Conservation (phyloP, 2,888 invertebrate species). For the Mycogona germanica region DNA sequence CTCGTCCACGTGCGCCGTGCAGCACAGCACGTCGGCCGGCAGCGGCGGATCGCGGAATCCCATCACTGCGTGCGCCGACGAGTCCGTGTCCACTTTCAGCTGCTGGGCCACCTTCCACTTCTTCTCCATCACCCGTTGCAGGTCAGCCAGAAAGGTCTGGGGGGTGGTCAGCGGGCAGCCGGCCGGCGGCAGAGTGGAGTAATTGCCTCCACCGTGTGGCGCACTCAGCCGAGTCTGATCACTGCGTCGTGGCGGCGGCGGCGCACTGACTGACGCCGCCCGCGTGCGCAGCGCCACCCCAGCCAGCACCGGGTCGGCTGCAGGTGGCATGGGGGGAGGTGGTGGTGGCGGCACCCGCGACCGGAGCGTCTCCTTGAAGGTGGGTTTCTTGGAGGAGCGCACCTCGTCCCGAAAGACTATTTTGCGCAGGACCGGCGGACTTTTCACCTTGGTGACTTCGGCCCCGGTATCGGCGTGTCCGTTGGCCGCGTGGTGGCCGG, state of each 20-base stretch:
- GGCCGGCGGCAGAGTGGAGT: conserved; percentile 55
- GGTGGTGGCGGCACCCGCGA: conserved; percentile 20
- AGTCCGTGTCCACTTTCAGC: conserved; percentile 73
- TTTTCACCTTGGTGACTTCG: neutral
- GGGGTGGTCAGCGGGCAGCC: conserved; percentile 30
- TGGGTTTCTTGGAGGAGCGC: conserved; percentile 20
- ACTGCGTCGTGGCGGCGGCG: conserved; percentile 54
- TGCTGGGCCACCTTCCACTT: conserved; percentile 82
- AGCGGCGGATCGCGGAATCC: conserved; percentile 51
- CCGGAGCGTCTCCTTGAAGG: too few relatives aligned
- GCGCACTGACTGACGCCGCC: conserved; percentile 10
- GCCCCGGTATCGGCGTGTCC: neutral
- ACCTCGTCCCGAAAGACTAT: conserved; percentile 20
- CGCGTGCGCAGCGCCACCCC: conserved; percentile 3
- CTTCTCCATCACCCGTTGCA: conserved; percentile 83
- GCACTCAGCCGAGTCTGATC: conserved; percentile 54
- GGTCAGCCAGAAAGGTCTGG: conserved; percentile 67
- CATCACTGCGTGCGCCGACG: conserved; percentile 79
- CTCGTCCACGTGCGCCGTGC: conserved; percentile 18
- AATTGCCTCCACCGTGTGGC: conserved; percentile 31
- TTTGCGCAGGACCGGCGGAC: conserved; percentile 10
- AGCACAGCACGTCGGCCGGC: conserved; percentile 20
- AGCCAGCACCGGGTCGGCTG: conserved; percentile 14
- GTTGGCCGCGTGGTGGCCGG: neutral
- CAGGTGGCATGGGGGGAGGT: conserved; percentile 23